These are phyloP conservation scores for Labia minor DNA, from an alignment of 2,888 invertebrate species.

Conservation along the genomic window DNA sequence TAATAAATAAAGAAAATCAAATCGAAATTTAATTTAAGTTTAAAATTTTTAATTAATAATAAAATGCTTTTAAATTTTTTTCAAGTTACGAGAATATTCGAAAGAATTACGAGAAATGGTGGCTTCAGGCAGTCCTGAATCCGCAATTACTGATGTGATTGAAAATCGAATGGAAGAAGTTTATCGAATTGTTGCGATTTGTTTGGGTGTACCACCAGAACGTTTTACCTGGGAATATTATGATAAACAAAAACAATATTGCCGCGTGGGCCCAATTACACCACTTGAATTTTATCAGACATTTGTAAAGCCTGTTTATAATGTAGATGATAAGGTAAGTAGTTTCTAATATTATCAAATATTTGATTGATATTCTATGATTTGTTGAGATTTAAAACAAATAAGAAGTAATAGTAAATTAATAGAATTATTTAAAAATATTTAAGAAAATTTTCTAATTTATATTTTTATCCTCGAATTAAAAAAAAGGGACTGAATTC, in stretches of 20 bases:
- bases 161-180: constrained; percentile 61
- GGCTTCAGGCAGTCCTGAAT: constrained; percentile 47
- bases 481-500: too few relatives aligned
- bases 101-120: constrained; percentile 58
- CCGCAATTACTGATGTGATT: constrained; percentile 50
- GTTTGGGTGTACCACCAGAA: constrained; percentile 69
- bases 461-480: not conserved
- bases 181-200: constrained; percentile 71
- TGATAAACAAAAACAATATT: constrained; percentile 65
- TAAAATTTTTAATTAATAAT: not conserved
- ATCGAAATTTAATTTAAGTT: constrained; percentile 13
- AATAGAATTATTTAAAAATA: not conserved
- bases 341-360: too few relatives aligned
- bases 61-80: constrained; percentile 31
- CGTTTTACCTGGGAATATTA: constrained; percentile 76
- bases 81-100: constrained; percentile 74
- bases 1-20: too few relatives aligned
- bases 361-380: too few relatives aligned
- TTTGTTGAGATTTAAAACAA: too few relatives aligned
- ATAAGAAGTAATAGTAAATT: too few relatives aligned
- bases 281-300: constrained; percentile 71
- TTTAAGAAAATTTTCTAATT: not conserved
- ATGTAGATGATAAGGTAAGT: constrained; percentile 73
- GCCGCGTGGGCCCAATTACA: constrained; percentile 61
- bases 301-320: constrained; percentile 63